A percentile compares a stretch with the other conserved stretches of the same genome.
Evolutionary conservation across 2,888 invertebrate genomes (phyloP).

Genomic region (Napeogenes inachia): DNA sequence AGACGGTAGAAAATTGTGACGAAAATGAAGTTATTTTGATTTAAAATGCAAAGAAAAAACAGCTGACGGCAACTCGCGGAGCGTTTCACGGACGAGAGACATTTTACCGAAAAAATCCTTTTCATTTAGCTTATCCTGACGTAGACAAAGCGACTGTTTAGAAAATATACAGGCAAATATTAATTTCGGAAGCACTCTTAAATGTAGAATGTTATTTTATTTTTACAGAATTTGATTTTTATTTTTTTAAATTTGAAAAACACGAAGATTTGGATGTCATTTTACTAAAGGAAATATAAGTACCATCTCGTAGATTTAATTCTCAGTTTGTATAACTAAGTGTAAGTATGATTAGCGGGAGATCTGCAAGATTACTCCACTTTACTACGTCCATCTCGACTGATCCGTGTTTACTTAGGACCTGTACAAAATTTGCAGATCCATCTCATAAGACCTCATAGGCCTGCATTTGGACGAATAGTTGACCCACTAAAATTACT

Average conservation of each 20-base stretch:
- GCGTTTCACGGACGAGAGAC: constrained; percentile 42
- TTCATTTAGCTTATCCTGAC: constrained; percentile 61
- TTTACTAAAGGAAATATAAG: background rate
- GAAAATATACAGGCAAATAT: constrained; percentile 37
- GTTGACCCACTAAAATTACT: background rate
- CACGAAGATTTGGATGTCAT: no score
- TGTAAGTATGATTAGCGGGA: constrained; percentile 66
- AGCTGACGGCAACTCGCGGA: constrained; percentile 38
- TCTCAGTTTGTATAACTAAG: constrained; percentile 58
- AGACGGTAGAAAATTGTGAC: constrained; percentile 61
- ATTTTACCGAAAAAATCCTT: constrained; percentile 52
- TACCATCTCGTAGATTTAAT: background rate
- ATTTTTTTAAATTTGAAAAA: no score
- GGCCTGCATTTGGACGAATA: background rate
- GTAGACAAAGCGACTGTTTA: constrained; percentile 41
- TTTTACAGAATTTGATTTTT: constrained; percentile 7
- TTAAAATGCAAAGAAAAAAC: constrained; percentile 70
- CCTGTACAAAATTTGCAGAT: constrained; percentile 57
- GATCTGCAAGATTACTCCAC: constrained; percentile 69
- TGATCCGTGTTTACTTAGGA: constrained; percentile 69
- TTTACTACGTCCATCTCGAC: constrained; percentile 51
- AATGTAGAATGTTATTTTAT: constrained; percentile 1
- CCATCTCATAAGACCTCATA: constrained; percentile 8
- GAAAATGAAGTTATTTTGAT: constrained; percentile 72
- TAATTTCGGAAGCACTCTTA: constrained; percentile 8